Evolutionary conservation across 2,888 invertebrate species (phyloP), one percentile per base, ranked within the genome.

Genomic region (Volucella bombylans): DNA sequence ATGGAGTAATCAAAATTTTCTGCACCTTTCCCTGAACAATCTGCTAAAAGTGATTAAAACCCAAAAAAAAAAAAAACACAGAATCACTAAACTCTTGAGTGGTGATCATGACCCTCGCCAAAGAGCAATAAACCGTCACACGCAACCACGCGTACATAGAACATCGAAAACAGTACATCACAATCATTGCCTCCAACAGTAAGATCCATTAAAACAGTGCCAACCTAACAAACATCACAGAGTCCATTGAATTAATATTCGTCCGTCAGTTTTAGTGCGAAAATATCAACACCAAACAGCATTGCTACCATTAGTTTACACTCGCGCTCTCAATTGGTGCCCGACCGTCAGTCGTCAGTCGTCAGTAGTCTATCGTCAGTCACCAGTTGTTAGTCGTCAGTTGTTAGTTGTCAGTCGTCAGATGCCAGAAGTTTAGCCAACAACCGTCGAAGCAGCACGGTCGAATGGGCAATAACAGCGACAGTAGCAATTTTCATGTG

Each of bases 151-250:
- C 71, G 72, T n/a, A 23, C 59, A 41, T 12, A n/a, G 11, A 31
- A 57, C 55, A 57, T 14, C 10, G 6, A 23, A 18, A 54, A n/a
- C 23, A 23, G 54, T 14, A 45, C 68, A 74, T 64, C 54, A 73
- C 52, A 31, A 6, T 64, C 77, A 77, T 71, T 78, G 49, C 59
- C 81, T 81, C 71, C 76, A 85, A 81, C 85, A 81, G 76, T 85
- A 77, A 81, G 50, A 65, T 71, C 76, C 81, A 81, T 85, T 81
- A 85, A 85, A 68, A 71, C 49, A 76, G 47, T 67, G 80, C 80
- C 80, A 76, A 81, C 81, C 80, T 80, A 76, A 81, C 81, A 72
- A 77, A 81, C 81, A 64, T 77, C 81, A 81, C 68, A 81, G 72
- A 81, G 47, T 85, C 76, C 83, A 85, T 76, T 76, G 80, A 72